phyloP scores from a whole-genome alignment of 1,140 invertebrate genomes.

The Limonius californicus region DNA sequence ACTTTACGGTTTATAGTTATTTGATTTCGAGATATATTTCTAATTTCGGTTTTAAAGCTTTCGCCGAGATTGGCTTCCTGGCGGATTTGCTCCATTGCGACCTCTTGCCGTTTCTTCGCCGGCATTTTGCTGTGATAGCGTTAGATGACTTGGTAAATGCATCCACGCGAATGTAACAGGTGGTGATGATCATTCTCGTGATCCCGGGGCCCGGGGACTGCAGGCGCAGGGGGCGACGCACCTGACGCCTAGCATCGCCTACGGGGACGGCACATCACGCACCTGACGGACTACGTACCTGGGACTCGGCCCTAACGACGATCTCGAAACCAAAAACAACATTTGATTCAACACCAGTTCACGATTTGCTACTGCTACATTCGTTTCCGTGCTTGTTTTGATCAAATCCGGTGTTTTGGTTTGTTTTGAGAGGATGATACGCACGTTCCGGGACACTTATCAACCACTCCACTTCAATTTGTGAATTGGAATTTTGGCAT shows the following conservation, averaged over 20 bases:
- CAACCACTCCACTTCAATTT: no score
- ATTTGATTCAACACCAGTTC: constrained; percentile 1
- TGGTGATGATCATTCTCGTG: constrained; percentile 6
- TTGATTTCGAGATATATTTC: constrained; percentile 22
- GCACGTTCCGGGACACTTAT: no score
- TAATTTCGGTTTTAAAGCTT: constrained; percentile 10
- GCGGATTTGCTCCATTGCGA: no score
- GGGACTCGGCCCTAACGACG: constrained; percentile 1
- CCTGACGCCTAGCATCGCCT: constrained; percentile 12
- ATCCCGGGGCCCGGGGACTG: neutral
- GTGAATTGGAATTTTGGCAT: neutral
- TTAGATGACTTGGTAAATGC: constrained; percentile 4
- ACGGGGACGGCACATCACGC: constrained; percentile 12
- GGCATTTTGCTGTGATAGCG: neutral
- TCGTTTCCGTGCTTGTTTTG: neutral
- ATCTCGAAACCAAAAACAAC: neutral
- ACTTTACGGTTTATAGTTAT: constrained; percentile 27
- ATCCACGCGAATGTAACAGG: constrained; percentile 18
- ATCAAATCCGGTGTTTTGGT: neutral
- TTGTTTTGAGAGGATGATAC: no score
- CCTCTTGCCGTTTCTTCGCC: no score
- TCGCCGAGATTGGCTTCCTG: neutral
- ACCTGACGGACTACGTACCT: constrained; percentile 10
- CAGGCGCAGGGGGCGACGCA: neutral
- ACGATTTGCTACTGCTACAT: neutral